Evolutionary conservation across 2,888 invertebrate species (phyloP), one percentile per base, ranked within the genome.

Genomic region (Agapostemon virescens): DNA sequence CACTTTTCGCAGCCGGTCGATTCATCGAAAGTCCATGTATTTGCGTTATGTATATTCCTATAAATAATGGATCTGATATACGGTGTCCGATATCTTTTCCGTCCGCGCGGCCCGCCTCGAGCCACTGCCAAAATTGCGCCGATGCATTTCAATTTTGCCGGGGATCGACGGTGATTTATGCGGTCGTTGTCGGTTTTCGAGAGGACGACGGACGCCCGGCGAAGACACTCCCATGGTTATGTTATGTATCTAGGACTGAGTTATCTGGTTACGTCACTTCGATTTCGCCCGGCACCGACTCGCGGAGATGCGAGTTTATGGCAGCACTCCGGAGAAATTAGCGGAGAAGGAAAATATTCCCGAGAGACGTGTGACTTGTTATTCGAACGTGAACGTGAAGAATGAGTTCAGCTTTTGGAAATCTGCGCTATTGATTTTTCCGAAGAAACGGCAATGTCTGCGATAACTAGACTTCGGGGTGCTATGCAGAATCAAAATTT

Each of bases 1-100:
- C 78, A 82, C 86, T 84, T 84, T 86, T 85, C 85, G 74, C 79
- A 64, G 78, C 81, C 83, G 61, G 63, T 70, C 84, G 83, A 86
- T 86, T 84, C 85, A 85, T 85, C 84, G 85, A 77, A 77, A 82
- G 79, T 82, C 85, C 74, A 79, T 82, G 79, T 81, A 81, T 82
- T 81, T 74, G 73, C 82, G 82, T 82, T 82, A 85, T 73, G 79
- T 74, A 66, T 66, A 73, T 77, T 77, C 77, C 75, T 72, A 79
- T 85, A 85, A 85, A 85, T 85, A 85, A 84, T 84, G 82, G 74
- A 78, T 79, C 55, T 36, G 74, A 79, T 81, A 81, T 55, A 77
- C 61, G 61, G 26, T 77, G 74, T 70, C 70, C 73, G 81, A 70
- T 71, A 77, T 74, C 74, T 66, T 74, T 66, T 30, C 49, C 30